Conservation (phyloP, 2,113 vertebrate species). For the Kryptolebias marmoratus region DNA sequence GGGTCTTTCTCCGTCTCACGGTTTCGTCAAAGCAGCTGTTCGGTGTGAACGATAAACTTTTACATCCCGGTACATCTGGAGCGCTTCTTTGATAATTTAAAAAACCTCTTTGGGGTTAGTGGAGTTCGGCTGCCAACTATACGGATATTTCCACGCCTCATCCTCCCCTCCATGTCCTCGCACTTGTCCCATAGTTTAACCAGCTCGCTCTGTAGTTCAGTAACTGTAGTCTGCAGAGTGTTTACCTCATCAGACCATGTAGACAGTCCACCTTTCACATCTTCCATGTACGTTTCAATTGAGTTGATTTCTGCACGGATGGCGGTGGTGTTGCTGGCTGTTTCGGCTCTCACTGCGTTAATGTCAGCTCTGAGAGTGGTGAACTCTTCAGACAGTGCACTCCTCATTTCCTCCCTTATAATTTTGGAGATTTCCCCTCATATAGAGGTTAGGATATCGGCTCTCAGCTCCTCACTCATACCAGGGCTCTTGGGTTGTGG, state of each 20-base stretch:
- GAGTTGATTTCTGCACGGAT: neutral
- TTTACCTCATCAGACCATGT: neutral
- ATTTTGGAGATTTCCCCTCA: neutral
- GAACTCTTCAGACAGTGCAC: neutral
- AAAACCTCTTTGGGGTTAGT: neutral
- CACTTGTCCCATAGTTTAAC: neutral
- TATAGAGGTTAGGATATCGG: neutral
- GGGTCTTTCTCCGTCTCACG: neutral
- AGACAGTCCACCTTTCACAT: neutral
- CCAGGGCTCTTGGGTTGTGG: neutral
- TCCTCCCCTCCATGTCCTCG: neutral
- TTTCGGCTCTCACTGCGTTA: neutral
- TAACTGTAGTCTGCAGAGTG: neutral
- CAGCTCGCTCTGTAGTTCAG: neutral
- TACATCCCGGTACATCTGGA: neutral
- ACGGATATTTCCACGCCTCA: neutral
- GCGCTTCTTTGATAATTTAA: neutral
- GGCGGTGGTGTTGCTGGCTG: neutral
- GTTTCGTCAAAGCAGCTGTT: neutral
- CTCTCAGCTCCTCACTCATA: neutral
- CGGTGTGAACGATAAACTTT: neutral
- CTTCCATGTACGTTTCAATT: neutral
- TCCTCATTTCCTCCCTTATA: neutral
- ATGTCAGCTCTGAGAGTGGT: neutral
- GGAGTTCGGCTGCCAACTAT: neutral